Percentiles rank a stretch among this genome's conserved stretches.
Conservation (phyloP, 2,113 vertebrate species). For the Erythrocercus mccallii region DNA sequence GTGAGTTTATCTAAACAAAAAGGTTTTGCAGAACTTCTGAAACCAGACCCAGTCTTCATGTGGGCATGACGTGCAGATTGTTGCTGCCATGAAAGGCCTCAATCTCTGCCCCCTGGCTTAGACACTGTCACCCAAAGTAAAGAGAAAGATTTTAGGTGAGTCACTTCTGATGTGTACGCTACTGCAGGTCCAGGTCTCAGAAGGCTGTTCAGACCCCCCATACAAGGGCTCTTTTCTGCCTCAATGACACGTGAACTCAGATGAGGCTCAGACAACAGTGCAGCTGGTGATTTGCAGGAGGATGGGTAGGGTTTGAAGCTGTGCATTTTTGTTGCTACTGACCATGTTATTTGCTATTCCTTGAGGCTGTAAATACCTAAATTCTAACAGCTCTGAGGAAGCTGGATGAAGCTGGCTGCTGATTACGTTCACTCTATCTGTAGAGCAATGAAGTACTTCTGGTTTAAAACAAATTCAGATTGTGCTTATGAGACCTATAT, state of each 20-base stretch:
- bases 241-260: fast-evolving
- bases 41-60: background rate
- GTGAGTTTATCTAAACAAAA: background rate
- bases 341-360: background rate
- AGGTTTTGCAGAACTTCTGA: background rate
- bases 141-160: background rate
- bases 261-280: background rate
- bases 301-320: background rate
- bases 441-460: background rate
- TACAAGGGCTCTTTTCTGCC: background rate
- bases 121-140: background rate
- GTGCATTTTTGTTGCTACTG: background rate
- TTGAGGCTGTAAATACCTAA: background rate
- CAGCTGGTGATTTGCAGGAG: background rate
- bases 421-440: background rate
- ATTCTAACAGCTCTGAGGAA: background rate
- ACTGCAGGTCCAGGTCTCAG: background rate
- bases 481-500: background rate
- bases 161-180: background rate
- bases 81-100: background rate
- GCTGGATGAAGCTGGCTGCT: background rate
- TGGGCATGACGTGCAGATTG: fast-evolving
- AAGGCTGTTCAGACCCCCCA: fast-evolving
- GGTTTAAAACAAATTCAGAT: background rate
- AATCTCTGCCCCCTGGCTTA: background rate